These are phyloP conservation scores for Corvus hawaiiensis DNA, from an alignment of 2,113 vertebrate species.

Conservation along the genomic window DNA sequence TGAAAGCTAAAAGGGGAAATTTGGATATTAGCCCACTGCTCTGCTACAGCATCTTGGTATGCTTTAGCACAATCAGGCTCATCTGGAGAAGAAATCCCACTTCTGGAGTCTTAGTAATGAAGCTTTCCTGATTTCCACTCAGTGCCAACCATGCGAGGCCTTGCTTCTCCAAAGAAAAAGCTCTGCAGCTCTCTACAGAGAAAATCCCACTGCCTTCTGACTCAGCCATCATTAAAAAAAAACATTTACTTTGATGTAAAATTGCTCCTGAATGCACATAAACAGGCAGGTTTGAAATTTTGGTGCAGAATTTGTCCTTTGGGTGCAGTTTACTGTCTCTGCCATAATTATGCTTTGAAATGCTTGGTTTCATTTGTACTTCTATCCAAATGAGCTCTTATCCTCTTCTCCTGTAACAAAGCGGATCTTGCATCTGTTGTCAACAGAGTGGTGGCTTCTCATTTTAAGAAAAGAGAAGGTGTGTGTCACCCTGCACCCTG, in stretches of 20 bases:
- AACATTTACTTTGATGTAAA: not conserved
- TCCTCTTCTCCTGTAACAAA: not conserved
- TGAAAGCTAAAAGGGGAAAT: not conserved
- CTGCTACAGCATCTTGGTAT: not conserved
- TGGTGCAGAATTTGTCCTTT: not conserved
- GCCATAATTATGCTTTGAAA: not conserved
- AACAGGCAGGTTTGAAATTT: not conserved
- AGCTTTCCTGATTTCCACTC: not conserved
- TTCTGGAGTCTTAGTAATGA: not conserved
- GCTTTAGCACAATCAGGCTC: not conserved
- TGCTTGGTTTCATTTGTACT: not conserved
- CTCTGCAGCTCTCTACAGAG: not conserved
- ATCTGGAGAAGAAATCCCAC: not conserved
- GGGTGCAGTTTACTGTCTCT: not conserved
- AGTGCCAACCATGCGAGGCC: not conserved
- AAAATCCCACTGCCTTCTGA: not conserved
- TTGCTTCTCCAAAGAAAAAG: not conserved
- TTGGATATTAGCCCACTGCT: not conserved
- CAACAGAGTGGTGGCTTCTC: not conserved
- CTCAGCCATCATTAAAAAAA: not conserved
- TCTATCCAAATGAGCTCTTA: not conserved
- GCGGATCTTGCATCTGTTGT: accelerated
- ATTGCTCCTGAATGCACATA: not conserved
- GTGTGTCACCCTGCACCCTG: not conserved
- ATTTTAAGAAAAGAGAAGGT: not conserved